phyloP scores from a whole-genome alignment of 37 sponge, comb jelly and placozoan species.

The Corticium candelabrum region DNA sequence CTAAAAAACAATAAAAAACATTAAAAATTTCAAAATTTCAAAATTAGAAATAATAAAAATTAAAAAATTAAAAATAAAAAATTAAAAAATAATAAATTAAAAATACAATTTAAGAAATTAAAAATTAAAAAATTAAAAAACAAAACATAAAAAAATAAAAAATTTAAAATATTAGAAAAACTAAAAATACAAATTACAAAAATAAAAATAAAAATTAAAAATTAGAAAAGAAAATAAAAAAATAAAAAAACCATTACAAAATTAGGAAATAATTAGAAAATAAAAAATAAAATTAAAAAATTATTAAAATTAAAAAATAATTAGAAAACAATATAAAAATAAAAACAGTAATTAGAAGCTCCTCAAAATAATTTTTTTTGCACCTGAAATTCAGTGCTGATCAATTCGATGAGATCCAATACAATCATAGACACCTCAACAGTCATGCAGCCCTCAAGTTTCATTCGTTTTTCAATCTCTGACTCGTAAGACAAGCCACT shows the following conservation, averaged over 20 bases:
- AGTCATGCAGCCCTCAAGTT: slow-evolving; percentile 22
- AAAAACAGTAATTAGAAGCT: neutral
- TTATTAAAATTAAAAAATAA: neutral
- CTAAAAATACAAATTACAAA: too few species aligned
- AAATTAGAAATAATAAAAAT: neutral
- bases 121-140: too few species aligned
- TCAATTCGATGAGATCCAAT: slow-evolving; percentile 53
- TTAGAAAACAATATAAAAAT: neutral
- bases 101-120: too few species aligned
- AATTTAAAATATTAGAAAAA: neutral
- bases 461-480: neutral
- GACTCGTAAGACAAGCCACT: neutral
- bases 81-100: too few species aligned
- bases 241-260: too few species aligned
- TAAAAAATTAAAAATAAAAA: neutral
- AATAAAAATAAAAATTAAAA: too few species aligned
- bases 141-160: too few species aligned
- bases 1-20: too few species aligned
- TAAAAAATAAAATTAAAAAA: too few species aligned
- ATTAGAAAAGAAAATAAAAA: slow-evolving; percentile 11
- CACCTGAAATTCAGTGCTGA: slow-evolving; percentile 52
- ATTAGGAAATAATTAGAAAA: too few species aligned
- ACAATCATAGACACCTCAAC: slow-evolving; percentile 67
- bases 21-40: too few species aligned
- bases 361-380: neutral